These are phyloP conservation scores for Epinotia nisella DNA, from an alignment of 2,888 invertebrate species.

Conservation along the genomic window DNA sequence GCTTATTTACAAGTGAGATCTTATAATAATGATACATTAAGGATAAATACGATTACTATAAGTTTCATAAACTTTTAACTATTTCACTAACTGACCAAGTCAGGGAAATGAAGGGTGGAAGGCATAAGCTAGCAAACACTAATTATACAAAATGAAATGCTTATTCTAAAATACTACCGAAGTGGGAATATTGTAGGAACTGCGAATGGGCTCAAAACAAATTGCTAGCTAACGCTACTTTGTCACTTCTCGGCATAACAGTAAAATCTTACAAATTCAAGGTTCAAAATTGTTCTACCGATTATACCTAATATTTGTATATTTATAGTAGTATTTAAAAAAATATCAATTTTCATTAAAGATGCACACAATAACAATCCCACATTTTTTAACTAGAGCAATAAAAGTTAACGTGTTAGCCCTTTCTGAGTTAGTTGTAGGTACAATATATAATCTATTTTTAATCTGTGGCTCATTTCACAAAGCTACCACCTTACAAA, in stretches of 20 bases:
- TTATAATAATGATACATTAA: conserved; percentile 59
- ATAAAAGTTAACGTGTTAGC: background rate
- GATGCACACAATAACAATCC: background rate
- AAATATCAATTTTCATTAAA: background rate
- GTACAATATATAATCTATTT: too few relatives aligned
- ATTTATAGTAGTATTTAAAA: conserved; percentile 3
- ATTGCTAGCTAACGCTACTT: conserved; percentile 7
- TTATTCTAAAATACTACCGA: conserved; percentile 12
- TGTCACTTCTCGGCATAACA: conserved; percentile 34
- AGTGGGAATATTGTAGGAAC: conserved; percentile 34
- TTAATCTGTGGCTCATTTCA: too few relatives aligned
- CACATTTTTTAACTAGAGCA: background rate
- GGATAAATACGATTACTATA: conserved; percentile 62
- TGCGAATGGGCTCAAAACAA: conserved; percentile 44
- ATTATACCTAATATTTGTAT: background rate
- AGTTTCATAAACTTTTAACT: conserved; percentile 73
- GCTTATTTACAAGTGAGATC: conserved; percentile 80
- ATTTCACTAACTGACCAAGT: conserved; percentile 67
- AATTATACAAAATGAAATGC: conserved; percentile 47
- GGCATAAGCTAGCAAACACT: conserved; percentile 72
- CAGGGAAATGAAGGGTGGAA: conserved; percentile 57
- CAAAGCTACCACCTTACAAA: too few relatives aligned
- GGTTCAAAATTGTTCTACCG: conserved; percentile 13
- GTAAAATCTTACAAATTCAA: conserved; percentile 3
- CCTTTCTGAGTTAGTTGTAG: background rate